A percentile compares a stretch with the other conserved stretches of the same genome.
Evolutionary conservation across 2,797 vertebrate genomes (phyloP).

Genomic region (Rhabdomys pumilio): DNA sequence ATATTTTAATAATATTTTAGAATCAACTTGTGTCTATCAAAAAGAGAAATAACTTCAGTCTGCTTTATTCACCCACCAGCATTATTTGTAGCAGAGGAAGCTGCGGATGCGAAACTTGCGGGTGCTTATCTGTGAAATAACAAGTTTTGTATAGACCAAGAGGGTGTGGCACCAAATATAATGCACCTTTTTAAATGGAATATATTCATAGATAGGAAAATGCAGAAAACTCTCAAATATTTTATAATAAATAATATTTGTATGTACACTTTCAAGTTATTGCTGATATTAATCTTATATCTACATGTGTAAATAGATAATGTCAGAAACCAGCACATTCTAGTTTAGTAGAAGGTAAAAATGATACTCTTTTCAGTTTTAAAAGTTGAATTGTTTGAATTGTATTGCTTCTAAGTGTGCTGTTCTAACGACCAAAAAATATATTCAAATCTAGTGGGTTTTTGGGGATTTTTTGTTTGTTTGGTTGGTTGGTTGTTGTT

Average conservation of each 20-base stretch:
- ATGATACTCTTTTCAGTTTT: neutral
- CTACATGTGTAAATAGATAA: neutral
- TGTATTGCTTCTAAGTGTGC: neutral
- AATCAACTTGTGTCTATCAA: neutral
- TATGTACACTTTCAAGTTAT: neutral
- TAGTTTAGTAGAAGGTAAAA: conserved; percentile 26
- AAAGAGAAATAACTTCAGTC: neutral
- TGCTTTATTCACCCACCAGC: neutral
- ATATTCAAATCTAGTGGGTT: neutral
- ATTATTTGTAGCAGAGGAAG: conserved; percentile 6
- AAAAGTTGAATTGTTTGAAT: neutral
- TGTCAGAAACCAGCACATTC: neutral
- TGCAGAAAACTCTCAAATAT: neutral
- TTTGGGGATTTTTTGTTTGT: no score
- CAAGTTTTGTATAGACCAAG: conserved; percentile 19
- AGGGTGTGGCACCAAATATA: neutral
- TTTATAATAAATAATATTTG: neutral
- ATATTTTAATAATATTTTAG: conserved; percentile 13
- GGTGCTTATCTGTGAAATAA: neutral
- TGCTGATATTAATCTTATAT: neutral
- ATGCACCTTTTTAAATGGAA: conserved; percentile 27
- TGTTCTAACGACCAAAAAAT: neutral
- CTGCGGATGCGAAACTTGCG: neutral
- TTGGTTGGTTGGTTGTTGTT: no score
- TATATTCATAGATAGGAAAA: neutral